Percentiles rank a stretch among this genome's conserved stretches.
Evolutionary conservation across 2,113 vertebrate genomes (phyloP).

Genomic region (Rhinogobius similis): DNA sequence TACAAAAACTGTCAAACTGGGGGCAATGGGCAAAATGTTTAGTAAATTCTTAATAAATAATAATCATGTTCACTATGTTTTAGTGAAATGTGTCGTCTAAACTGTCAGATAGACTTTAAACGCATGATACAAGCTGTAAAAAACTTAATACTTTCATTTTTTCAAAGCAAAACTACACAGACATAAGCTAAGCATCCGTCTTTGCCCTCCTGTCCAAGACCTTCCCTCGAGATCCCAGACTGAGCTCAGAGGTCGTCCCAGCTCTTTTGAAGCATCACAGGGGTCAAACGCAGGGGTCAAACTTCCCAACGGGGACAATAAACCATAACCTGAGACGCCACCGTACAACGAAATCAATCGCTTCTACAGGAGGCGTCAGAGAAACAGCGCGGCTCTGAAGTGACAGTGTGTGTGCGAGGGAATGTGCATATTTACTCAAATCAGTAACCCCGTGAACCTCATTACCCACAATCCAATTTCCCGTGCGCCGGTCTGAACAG

Average conservation of each 20-base stretch:
- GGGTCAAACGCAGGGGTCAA: neutral
- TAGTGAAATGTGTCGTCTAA: no score
- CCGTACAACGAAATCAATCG: neutral
- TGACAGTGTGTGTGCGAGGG: neutral
- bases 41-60: no score
- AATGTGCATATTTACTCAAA: conserved; percentile 20
- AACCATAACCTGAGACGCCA: neutral
- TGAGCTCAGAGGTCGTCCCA: neutral
- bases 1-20: no score
- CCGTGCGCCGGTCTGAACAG: conserved; percentile 19
- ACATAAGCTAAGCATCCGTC: neutral
- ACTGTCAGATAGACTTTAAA: no score
- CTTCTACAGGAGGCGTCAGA: neutral
- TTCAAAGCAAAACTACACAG: no score
- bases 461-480: conserved; percentile 50
- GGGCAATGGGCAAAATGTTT: no score
- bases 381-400: neutral
- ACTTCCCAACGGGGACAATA: neutral
- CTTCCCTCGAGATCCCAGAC: neutral
- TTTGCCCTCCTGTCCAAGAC: neutral
- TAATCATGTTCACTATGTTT: no score
- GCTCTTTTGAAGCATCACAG: neutral
- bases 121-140: no score
- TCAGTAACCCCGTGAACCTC: conserved; percentile 36
- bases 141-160: no score